Conservation (phyloP, 1,140 invertebrate genomes). For the Chymomyza costata region DNA sequence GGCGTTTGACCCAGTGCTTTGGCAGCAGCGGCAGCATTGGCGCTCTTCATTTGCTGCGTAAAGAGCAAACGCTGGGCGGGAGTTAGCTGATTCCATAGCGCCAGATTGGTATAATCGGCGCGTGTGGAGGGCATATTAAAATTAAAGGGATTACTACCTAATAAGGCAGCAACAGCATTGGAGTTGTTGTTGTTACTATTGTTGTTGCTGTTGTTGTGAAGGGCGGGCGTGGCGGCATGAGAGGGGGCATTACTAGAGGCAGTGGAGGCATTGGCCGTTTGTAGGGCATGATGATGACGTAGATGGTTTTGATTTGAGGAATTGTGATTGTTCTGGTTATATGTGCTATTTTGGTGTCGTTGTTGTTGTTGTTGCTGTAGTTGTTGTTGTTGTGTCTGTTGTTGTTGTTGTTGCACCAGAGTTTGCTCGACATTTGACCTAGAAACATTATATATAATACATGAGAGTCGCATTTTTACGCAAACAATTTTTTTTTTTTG, state of each 20-base stretch:
- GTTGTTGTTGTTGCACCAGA: constrained; percentile 65
- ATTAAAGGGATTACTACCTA: constrained; percentile 51
- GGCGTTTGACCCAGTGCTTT: neutral
- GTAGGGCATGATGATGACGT: constrained; percentile 29
- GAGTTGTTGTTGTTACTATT: too few relatives aligned
- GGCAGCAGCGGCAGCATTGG: constrained; percentile 3
- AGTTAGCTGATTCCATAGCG: constrained; percentile 67
- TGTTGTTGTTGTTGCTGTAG: constrained; percentile 46
- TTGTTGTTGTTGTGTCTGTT: constrained; percentile 51
- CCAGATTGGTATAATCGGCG: constrained; percentile 61
- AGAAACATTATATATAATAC: constrained; percentile 74
- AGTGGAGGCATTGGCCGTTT: constrained; percentile 34
- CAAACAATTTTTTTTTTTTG: constrained; percentile 18
- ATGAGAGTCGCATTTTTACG: constrained; percentile 38
- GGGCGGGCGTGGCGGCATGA: too few relatives aligned
- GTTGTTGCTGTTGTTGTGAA: too few relatives aligned
- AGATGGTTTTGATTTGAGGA: constrained; percentile 29
- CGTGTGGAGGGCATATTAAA: constrained; percentile 58
- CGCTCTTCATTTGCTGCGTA: constrained; percentile 62
- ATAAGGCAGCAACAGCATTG: constrained; percentile 40
- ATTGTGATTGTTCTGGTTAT: constrained; percentile 32
- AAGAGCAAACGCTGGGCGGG: constrained; percentile 55
- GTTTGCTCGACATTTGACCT: constrained; percentile 75
- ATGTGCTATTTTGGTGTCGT: constrained; percentile 48
- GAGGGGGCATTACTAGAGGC: too few relatives aligned